phyloP scores from a whole-genome alignment of 2,113 vertebrate species.

The Aythya baeri region DNA sequence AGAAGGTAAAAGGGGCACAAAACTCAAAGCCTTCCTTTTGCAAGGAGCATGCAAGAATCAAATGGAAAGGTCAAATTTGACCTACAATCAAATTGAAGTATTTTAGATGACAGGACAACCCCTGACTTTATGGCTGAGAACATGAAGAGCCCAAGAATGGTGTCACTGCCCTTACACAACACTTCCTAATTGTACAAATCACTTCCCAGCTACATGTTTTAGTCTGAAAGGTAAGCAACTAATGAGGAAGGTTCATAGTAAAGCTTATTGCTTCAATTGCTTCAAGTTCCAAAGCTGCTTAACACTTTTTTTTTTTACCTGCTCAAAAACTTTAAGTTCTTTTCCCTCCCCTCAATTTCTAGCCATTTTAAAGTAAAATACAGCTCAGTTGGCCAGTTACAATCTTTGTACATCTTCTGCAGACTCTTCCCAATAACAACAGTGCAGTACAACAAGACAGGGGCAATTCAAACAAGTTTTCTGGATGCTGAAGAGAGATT shows the following conservation, averaged over 20 bases:
- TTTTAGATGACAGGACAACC: not conserved
- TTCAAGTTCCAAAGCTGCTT: not conserved
- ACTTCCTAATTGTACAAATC: not conserved
- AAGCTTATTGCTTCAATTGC: not conserved
- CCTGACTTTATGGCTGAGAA: not conserved
- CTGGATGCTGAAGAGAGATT: not conserved
- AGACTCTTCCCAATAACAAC: not conserved
- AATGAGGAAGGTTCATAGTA: not conserved
- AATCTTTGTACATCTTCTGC: accelerated
- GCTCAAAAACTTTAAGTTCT: no score
- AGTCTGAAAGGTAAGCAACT: not conserved
- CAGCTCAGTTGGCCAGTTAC: not conserved
- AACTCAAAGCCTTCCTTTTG: not conserved
- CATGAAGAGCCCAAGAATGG: not conserved
- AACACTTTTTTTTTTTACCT: not conserved
- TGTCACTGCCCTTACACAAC: not conserved
- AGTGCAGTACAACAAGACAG: not conserved
- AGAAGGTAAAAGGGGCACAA: not conserved
- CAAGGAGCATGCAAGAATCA: not conserved
- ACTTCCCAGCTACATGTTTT: not conserved
- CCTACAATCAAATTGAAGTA: not conserved
- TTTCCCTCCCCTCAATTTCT: not conserved
- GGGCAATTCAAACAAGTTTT: not conserved
- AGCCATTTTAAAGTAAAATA: not conserved
- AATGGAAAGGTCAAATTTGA: not conserved